A percentile compares a stretch with the other conserved stretches of the same genome.
These are phyloP conservation scores for Platorchestia sp. DNA, from an alignment of 1,140 invertebrate species.

Conservation along the genomic window DNA sequence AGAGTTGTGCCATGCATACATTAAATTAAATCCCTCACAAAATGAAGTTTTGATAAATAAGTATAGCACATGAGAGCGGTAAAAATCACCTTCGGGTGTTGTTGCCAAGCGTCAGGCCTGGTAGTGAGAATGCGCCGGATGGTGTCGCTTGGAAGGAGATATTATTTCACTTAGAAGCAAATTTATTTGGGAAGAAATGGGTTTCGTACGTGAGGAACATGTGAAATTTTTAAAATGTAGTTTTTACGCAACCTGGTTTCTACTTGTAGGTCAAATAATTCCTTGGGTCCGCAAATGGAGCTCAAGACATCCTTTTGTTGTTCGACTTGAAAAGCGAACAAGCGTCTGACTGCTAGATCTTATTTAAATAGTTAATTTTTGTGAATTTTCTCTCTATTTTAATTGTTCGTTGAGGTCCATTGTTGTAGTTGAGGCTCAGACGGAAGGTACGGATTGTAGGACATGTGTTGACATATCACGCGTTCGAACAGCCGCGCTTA, in stretches of 20 bases:
- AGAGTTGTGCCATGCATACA: no score
- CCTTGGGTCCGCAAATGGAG: background rate
- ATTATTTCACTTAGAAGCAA: background rate
- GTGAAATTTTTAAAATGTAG: background rate
- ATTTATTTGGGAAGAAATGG: background rate
- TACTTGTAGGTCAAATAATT: background rate
- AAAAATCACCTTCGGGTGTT: no score
- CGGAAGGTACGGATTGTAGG: constrained; percentile 30
- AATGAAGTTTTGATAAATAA: no score
- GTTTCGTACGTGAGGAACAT: background rate
- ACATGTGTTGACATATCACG: constrained; percentile 54
- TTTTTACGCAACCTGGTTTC: background rate
- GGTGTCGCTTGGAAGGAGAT: background rate
- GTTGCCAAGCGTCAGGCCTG: background rate
- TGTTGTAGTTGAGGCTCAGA: constrained; percentile 41
- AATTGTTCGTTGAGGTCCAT: constrained; percentile 46
- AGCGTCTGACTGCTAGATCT: background rate
- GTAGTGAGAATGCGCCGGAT: background rate
- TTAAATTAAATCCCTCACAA: no score
- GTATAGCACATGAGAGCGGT: no score
- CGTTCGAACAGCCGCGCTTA: constrained; percentile 4
- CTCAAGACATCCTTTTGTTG: constrained; percentile 13
- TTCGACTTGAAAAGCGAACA: background rate
- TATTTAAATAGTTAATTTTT: constrained; percentile 46
- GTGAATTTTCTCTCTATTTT: constrained; percentile 37